Percentiles rank a stretch among this genome's conserved stretches.
These are phyloP conservation scores for Halisarca cf. caerulea DNA, from an alignment of 37 sponge, comb jelly and placozoan genomes.

Conservation along the genomic window DNA sequence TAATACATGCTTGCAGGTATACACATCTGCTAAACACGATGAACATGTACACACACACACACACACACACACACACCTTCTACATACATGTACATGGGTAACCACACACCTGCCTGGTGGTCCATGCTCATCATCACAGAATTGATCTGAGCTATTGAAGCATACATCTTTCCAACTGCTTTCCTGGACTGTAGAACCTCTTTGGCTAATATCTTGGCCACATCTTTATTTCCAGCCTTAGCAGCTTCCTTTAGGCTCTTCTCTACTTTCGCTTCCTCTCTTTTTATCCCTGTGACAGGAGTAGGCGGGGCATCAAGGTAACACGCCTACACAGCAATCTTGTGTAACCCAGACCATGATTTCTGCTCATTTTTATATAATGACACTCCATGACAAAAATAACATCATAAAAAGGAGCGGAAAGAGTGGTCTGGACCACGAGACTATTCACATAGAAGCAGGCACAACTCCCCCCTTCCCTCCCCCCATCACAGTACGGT, in stretches of 20 bases:
- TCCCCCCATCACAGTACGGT: too few species aligned
- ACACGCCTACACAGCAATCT: not conserved
- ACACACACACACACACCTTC: conserved; percentile 38
- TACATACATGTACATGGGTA: too few species aligned
- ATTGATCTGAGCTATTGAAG: conserved; percentile 98
- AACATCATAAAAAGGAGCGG: not conserved
- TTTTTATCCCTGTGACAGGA: conserved; percentile 65
- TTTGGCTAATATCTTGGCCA: conserved; percentile 94
- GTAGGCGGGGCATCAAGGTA: not conserved
- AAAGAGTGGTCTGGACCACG: too few species aligned
- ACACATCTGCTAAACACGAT: too few species aligned
- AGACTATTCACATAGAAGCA: too few species aligned
- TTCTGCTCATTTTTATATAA: not conserved
- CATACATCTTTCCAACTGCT: conserved; percentile 92
- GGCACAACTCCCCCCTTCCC: too few species aligned
- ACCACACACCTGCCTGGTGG: conserved; percentile 74
- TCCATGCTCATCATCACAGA: conserved; percentile 98
- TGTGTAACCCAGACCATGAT: not conserved
- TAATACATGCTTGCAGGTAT: too few species aligned
- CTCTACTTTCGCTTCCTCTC: conserved; percentile 89
- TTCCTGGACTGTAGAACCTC: conserved; percentile 92
- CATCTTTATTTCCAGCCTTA: conserved; percentile 92
- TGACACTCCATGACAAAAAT: not conserved
- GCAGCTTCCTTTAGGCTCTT: conserved; percentile 97
- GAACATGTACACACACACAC: conserved; percentile 28